Base-by-base conservation (phyloP, 2,888 invertebrate species). In the Limnephilus auricula region DNA sequence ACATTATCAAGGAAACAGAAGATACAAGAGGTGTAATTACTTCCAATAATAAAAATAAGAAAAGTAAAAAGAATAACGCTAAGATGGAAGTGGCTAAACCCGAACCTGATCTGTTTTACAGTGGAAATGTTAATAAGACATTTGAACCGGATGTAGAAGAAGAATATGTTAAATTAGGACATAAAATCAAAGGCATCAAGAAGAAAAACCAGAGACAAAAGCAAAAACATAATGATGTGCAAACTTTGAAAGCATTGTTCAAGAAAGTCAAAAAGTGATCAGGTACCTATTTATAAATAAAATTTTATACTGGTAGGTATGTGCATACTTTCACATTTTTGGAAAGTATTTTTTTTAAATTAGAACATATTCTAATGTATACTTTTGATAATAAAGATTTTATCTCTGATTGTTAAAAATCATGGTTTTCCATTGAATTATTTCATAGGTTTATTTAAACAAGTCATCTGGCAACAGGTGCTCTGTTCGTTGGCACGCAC, bases 81-180 rank as follows among this genome's bases (percentile, higher is more conserved):
- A 84, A 84, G 31, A 82, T 78, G 40, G 80, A 90, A 34, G 31
- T 79, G 65, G 34, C 79, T 40, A 89, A 82, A 18, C 37, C 90
- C 9, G 40, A 50, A 32, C 45, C 82, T 31, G 37, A 83, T 13
- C 40, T 37, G 9, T 92, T 90, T 88, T 83, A 82, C 31, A 90
- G 86, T 65, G 88, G n/a, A 50, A 89, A 88, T 87, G 80, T 79
- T n/a, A 91, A 91, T 15, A 90, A 91, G 10, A 92, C 90, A 37
- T 85, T 91, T 87, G 91, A 91, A 10, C 84, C 89, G 15, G 93
- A 93, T 40, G 50, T 87, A 32, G 92, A 93, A 18, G 93, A 93
- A 84, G 92, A 92, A 84, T 93, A 92, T 90, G 34, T 93, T n/a
- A 93, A 93, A 86, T 78, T 93, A 45, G 92, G 91, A 82, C 89